These are phyloP conservation scores for Hypomecis atomaria DNA, from an alignment of 2,888 invertebrate genomes.

Conservation along the genomic window DNA sequence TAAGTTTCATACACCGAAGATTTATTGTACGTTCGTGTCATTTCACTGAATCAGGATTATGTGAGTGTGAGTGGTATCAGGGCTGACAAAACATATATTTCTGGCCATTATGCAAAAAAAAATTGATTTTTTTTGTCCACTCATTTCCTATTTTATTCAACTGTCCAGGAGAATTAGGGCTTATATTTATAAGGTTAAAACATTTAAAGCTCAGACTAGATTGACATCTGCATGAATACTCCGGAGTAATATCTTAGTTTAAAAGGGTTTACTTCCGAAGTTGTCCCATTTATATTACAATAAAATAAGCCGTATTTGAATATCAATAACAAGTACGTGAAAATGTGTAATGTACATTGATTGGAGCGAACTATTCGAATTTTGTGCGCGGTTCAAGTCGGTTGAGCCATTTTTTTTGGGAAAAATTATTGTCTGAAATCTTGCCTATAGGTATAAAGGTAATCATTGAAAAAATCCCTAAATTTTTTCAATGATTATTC, in stretches of 20 bases:
- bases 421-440: not conserved
- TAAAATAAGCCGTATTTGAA: no score
- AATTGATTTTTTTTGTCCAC: not conserved
- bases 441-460: no score
- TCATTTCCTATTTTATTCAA: no score
- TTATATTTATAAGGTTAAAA: no score
- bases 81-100: slow-evolving; percentile 13
- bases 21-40: slow-evolving; percentile 51
- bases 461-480: no score
- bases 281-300: no score
- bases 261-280: not conserved
- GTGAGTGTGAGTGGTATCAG: slow-evolving; percentile 39
- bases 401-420: not conserved
- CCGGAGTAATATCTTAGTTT: not conserved
- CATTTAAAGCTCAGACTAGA: no score
- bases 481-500: no score
- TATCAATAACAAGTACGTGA: no score
- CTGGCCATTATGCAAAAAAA: not conserved
- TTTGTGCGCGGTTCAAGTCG: not conserved
- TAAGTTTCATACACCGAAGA: slow-evolving; percentile 39
- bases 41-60: slow-evolving; percentile 64
- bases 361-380: not conserved
- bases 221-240: no score
- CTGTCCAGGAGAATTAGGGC: not conserved
- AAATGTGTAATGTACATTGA: no score